Evolutionary conservation across 2,888 invertebrate genomes (phyloP).

Genomic region (Acanthosoma haemorrhoidale): DNA sequence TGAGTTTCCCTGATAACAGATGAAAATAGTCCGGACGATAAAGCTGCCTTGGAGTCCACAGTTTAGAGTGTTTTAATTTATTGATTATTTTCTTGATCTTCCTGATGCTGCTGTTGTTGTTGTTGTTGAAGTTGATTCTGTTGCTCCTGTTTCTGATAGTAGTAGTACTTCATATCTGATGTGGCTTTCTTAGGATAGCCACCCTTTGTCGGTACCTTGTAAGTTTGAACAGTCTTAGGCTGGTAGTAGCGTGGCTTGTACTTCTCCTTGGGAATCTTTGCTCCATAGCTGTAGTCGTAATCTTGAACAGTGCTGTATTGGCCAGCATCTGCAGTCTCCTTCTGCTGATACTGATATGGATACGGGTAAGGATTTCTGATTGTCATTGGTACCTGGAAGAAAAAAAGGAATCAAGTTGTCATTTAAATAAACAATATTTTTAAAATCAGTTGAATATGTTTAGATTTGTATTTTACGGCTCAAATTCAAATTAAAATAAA

Average conservation of each 20-base stretch:
- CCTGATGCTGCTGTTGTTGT: conserved; percentile 38
- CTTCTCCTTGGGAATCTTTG: conserved; percentile 31
- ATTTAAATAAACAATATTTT: no score
- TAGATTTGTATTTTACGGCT: no score
- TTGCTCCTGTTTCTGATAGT: conserved; percentile 44
- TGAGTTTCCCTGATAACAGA: no score
- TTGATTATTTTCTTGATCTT: neutral
- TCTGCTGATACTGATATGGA: neutral
- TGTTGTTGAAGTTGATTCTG: conserved; percentile 22
- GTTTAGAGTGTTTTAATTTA: neutral
- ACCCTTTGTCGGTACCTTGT: conserved; percentile 33
- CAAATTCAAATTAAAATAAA: no score
- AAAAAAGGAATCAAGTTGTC: neutral
- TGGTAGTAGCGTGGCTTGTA: conserved; percentile 34
- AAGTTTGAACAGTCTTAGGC: conserved; percentile 23
- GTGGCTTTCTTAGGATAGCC: conserved; percentile 39
- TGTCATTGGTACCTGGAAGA: conserved; percentile 35
- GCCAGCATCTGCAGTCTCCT: neutral
- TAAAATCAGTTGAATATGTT: no score
- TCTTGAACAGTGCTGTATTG: no score
- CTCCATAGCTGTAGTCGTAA: conserved; percentile 2
- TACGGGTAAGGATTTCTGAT: conserved; percentile 28
- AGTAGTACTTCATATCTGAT: neutral
- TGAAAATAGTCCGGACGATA: conserved; percentile 30
- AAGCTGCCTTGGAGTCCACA: neutral